Evolutionary conservation across 2,888 invertebrate genomes (phyloP).

Genomic region (Diplolepis rosae): DNA sequence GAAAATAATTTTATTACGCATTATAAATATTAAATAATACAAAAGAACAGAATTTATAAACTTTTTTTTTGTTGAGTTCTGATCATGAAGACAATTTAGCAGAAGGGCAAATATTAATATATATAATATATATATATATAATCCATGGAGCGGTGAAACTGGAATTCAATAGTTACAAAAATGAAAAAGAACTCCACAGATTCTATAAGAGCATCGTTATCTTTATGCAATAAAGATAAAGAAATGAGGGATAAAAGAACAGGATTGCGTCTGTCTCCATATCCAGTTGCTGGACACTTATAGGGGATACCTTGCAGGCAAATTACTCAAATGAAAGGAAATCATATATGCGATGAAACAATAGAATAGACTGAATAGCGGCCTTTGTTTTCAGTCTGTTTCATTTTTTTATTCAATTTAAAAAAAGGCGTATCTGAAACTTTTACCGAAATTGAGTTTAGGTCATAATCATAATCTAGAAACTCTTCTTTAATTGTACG

Average conservation of each 20-base stretch:
- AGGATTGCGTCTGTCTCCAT: background rate
- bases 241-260: background rate
- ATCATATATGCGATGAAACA: background rate
- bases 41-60: background rate
- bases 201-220: background rate
- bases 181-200: no score
- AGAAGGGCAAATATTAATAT: background rate
- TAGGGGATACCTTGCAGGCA: background rate
- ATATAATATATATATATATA: no score
- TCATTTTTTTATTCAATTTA: no score
- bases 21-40: no score
- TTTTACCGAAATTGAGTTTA: background rate
- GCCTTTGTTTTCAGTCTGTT: conserved; percentile 6
- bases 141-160: background rate
- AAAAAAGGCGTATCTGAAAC: background rate
- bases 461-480: no score
- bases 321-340: conserved; percentile 14
- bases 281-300: background rate
- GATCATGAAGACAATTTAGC: background rate
- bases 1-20: no score
- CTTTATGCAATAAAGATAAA: conserved; percentile 8
- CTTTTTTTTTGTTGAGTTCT: background rate
- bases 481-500: no score
- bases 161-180: background rate
- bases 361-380: conserved; percentile 18